These are phyloP conservation scores for Tinamus guttatus DNA, from an alignment of 2,113 vertebrate genomes.

Conservation along the genomic window DNA sequence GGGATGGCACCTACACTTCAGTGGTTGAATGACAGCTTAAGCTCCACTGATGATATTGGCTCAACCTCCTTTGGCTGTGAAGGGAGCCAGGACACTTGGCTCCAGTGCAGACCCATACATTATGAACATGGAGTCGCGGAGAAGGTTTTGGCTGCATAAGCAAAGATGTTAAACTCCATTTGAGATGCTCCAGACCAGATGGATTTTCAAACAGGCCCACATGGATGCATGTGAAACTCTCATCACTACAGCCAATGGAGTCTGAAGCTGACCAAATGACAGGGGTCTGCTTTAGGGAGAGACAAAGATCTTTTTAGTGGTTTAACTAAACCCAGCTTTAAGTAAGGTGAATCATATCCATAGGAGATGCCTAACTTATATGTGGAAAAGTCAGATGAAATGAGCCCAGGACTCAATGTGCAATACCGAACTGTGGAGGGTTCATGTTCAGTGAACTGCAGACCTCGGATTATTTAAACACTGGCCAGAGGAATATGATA, in stretches of 20 bases:
- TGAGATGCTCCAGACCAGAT: background rate
- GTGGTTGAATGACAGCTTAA: background rate
- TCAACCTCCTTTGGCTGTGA: background rate
- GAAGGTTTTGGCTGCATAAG: background rate
- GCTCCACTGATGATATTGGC: background rate
- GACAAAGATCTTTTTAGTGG: background rate
- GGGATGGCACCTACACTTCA: background rate
- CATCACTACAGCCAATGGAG: background rate
- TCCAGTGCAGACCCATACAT: background rate
- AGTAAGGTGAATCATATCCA: background rate
- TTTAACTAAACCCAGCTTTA: background rate
- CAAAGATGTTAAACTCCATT: background rate
- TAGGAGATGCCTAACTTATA: background rate
- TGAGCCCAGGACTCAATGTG: background rate
- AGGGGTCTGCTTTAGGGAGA: background rate
- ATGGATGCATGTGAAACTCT: background rate
- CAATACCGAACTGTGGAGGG: background rate
- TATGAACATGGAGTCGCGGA: background rate
- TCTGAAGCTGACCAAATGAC: background rate
- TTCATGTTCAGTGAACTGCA: background rate
- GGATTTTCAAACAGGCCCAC: fast-evolving
- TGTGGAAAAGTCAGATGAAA: background rate
- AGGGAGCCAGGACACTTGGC: background rate
- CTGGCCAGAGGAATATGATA: background rate
- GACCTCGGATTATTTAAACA: background rate